Evolutionary conservation across 2,113 vertebrate genomes (phyloP).

Genomic region (Zosterops hypoxanthus): DNA sequence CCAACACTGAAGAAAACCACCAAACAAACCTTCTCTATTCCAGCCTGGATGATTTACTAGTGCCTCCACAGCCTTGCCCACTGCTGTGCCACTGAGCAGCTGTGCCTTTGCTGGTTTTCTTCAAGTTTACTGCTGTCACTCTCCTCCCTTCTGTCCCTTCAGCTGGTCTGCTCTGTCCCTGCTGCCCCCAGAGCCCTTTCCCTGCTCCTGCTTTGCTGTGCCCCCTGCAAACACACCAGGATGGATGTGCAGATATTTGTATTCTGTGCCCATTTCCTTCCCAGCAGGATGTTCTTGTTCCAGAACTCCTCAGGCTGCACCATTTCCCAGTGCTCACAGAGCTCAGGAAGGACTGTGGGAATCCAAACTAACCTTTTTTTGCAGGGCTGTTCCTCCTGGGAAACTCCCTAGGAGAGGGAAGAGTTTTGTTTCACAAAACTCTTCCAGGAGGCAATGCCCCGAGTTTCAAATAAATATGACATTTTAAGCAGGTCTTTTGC

Average conservation of each 20-base stretch:
- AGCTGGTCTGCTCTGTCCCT: background rate
- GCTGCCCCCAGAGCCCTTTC: background rate
- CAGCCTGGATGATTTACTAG: background rate
- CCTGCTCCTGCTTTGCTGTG: background rate
- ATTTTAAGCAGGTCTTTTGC: background rate
- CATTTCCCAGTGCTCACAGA: rapidly evolving
- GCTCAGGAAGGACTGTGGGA: background rate
- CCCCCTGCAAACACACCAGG: background rate
- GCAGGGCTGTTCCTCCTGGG: background rate
- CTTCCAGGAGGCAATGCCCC: background rate
- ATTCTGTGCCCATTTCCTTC: background rate
- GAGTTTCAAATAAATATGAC: background rate
- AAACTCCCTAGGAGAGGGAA: background rate
- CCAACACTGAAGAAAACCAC: rapidly evolving
- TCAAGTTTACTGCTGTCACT: background rate
- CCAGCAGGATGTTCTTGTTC: background rate
- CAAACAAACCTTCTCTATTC: background rate
- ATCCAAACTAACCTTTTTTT: background rate
- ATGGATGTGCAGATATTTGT: background rate
- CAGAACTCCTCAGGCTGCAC: background rate
- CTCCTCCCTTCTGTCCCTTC: background rate
- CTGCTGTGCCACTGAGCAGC: background rate
- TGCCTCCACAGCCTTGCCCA: rapidly evolving
- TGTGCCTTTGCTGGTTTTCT: background rate
- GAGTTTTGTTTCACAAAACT: background rate